Percentiles rank a stretch among this genome's conserved stretches.
Conservation (phyloP, 1,140 invertebrate species). For the Brachystomella parvula region DNA sequence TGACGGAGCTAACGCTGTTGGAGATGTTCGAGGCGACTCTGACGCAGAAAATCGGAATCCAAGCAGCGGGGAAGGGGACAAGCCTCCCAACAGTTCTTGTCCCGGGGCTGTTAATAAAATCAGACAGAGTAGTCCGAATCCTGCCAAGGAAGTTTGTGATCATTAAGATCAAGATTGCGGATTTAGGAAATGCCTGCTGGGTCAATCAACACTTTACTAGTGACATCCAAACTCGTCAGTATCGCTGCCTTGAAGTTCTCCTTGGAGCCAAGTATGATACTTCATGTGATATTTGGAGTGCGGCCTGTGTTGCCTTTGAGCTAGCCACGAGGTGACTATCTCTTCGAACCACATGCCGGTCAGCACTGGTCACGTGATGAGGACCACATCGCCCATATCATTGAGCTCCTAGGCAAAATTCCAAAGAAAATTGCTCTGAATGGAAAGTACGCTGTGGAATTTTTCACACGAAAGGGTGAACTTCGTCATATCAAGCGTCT, state of each 20-base stretch:
- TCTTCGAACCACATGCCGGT: constrained; percentile 90
- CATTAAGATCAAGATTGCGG: constrained; percentile 91
- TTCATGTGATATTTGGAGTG: constrained; percentile 96
- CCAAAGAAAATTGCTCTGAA: constrained; percentile 78
- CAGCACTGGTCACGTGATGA: constrained; percentile 85
- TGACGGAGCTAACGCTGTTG: too few relatives aligned
- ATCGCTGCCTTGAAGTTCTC: constrained; percentile 91
- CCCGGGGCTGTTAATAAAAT: background rate
- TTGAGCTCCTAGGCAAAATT: constrained; percentile 92
- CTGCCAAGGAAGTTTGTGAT: constrained; percentile 59
- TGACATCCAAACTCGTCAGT: constrained; percentile 98
- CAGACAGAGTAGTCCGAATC: background rate
- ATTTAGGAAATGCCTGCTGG: constrained; percentile 99
- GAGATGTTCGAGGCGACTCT: too few relatives aligned
- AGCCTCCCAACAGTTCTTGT: too few relatives aligned
- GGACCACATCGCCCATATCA: constrained; percentile 97
- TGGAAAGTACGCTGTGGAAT: constrained; percentile 85
- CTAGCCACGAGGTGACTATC: constrained; percentile 96
- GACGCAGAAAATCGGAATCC: too few relatives aligned
- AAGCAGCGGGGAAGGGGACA: too few relatives aligned
- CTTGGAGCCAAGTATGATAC: constrained; percentile 88
- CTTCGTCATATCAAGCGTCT: constrained; percentile 72
- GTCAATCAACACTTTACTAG: constrained; percentile 80
- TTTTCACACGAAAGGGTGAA: constrained; percentile 81
- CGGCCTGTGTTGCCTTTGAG: constrained; percentile 98